phyloP scores from a whole-genome alignment of 2,797 vertebrate genomes.

The Coendou prehensilis region DNA sequence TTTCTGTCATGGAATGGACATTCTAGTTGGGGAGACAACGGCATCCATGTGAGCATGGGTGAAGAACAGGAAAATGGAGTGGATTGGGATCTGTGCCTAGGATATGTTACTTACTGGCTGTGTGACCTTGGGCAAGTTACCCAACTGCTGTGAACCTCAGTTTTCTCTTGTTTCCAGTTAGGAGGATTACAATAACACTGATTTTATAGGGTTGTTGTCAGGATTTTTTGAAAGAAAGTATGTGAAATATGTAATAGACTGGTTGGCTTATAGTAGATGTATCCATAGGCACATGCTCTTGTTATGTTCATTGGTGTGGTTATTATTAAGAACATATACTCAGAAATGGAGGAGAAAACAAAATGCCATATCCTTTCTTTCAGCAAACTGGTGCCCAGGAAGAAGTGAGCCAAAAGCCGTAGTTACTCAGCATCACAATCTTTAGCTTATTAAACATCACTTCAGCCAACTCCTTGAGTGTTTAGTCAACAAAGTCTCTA shows the following conservation, averaged over 20 bases:
- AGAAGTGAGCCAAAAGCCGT: not conserved
- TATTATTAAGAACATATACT: not conserved
- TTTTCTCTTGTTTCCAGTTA: not conserved
- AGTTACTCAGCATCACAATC: not conserved
- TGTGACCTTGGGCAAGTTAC: not conserved
- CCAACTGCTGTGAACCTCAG: slow-evolving; percentile 14
- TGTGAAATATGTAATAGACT: not conserved
- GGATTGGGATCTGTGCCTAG: not conserved
- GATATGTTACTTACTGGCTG: not conserved
- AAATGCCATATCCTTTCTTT: not conserved
- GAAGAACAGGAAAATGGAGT: not conserved
- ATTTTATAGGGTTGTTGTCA: not conserved
- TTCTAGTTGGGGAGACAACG: not conserved
- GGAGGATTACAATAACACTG: not conserved
- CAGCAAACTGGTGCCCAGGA: not conserved
- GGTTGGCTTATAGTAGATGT: not conserved
- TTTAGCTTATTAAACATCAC: not conserved
- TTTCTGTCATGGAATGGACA: not conserved
- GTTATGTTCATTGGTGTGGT: not conserved
- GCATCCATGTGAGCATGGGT: not conserved
- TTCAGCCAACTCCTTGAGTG: slow-evolving; percentile 28
- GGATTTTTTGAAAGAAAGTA: not conserved
- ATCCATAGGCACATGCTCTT: rapidly evolving
- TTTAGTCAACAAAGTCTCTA: slow-evolving; percentile 57
- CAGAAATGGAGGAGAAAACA: not conserved